phyloP scores from a whole-genome alignment of 2,888 invertebrate genomes.

The Eupithecia dodoneata region DNA sequence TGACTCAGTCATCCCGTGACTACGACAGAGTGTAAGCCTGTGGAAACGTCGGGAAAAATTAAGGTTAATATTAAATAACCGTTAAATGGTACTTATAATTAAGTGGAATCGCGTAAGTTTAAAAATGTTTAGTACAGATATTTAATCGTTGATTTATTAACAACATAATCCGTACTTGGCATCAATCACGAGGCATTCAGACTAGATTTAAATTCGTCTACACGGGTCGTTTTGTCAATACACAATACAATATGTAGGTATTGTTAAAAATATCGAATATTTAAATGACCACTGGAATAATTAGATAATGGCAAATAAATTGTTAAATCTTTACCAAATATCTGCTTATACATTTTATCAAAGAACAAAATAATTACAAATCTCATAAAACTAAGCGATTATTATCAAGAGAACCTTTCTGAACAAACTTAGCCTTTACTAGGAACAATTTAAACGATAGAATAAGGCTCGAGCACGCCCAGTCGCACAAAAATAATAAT shows the following conservation, averaged over 20 bases:
- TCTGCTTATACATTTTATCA: background rate
- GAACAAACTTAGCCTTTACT: background rate
- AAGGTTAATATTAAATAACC: too few species aligned
- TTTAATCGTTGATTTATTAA: too few species aligned
- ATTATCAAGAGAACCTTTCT: background rate
- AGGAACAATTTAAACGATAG: conserved; percentile 9
- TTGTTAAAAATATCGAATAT: too few species aligned
- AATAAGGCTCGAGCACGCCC: conserved; percentile 12
- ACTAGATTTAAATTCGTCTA: background rate
- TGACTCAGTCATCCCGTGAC: too few species aligned
- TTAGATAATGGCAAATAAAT: too few species aligned
- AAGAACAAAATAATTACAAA: background rate
- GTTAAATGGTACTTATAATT: too few species aligned
- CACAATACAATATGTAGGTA: too few species aligned
- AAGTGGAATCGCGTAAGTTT: too few species aligned
- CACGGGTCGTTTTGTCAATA: background rate
- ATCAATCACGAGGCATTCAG: conserved; percentile 4
- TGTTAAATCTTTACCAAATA: background rate
- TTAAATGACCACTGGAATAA: too few species aligned
- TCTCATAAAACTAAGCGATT: background rate
- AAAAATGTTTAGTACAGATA: too few species aligned
- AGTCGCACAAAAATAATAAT: conserved; percentile 28
- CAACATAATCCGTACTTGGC: background rate
- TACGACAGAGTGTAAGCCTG: too few species aligned
- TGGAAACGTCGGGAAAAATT: too few species aligned